Conservation (phyloP, 1,140 invertebrate species). For the Dufourea novaeangliae region DNA sequence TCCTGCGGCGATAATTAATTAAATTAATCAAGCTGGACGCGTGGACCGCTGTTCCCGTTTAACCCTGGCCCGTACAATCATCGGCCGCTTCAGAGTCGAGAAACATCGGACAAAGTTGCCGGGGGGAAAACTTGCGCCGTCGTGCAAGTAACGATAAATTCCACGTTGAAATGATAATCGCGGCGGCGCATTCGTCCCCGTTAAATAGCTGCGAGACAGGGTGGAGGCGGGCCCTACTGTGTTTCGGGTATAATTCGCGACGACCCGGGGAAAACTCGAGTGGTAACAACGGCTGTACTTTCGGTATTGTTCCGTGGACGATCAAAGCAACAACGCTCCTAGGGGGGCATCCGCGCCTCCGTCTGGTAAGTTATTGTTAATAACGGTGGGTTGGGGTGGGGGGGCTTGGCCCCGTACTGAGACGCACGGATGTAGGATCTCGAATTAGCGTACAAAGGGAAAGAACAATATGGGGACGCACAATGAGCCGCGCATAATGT, state of each 20-base stretch:
- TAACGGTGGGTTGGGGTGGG: not conserved
- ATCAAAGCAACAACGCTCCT: constrained; percentile 19
- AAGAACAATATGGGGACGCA: constrained; percentile 13
- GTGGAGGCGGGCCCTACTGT: not conserved
- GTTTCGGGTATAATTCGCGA: constrained; percentile 20
- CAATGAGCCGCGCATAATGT: constrained; percentile 4
- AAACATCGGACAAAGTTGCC: not conserved
- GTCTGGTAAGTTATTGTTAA: constrained; percentile 10
- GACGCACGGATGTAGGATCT: not conserved
- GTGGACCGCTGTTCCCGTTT: not conserved
- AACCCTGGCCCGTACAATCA: not conserved
- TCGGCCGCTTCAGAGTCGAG: not conserved
- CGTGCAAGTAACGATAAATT: constrained; percentile 13
- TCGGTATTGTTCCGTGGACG: constrained; percentile 8
- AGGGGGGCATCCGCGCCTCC: constrained; percentile 1
- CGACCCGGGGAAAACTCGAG: not conserved
- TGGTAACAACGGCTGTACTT: constrained; percentile 1
- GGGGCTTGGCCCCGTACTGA: constrained; percentile 10
- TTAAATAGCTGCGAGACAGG: not conserved
- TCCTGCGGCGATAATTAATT: not conserved
- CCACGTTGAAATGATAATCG: constrained; percentile 20
- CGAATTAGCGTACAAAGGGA: constrained; percentile 10
- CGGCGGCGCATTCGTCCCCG: not conserved
- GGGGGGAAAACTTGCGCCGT: not conserved
- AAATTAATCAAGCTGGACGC: constrained; percentile 18